phyloP scores from a whole-genome alignment of 2,113 vertebrate species.

The Zosterops lateralis region DNA sequence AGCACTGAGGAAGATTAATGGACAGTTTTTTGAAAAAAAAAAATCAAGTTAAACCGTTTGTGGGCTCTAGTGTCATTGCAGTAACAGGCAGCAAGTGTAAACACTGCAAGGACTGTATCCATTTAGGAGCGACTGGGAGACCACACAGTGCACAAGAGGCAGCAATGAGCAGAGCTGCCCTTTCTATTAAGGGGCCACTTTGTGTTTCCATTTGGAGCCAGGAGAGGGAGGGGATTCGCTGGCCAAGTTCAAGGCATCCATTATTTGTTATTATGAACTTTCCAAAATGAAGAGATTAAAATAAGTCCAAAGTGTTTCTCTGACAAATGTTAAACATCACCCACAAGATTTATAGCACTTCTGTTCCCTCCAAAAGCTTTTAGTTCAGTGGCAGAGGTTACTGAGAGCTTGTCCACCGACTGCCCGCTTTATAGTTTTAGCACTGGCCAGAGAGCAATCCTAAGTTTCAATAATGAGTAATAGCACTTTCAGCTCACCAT shows the following conservation, averaged over 20 bases:
- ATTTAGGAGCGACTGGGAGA: conserved; percentile 47
- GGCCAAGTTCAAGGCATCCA: conserved; percentile 36
- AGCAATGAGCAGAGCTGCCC: background rate
- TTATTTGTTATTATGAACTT: conserved; percentile 77
- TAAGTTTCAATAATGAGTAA: conserved; percentile 67
- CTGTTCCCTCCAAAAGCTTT: conserved; percentile 76
- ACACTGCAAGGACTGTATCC: conserved; percentile 50
- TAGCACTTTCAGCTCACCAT: conserved; percentile 72
- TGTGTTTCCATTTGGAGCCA: conserved; percentile 58
- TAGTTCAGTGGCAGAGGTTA: conserved; percentile 77
- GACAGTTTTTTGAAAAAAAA: background rate
- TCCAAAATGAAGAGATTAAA: conserved; percentile 73
- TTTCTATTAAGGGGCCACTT: conserved; percentile 32
- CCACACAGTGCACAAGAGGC: conserved; percentile 66
- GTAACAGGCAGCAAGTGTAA: conserved; percentile 65
- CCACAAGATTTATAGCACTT: conserved; percentile 75
- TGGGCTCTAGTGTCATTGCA: conserved; percentile 34
- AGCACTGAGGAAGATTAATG: conserved; percentile 72
- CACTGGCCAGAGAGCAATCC: conserved; percentile 59
- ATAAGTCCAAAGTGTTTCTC: conserved; percentile 73
- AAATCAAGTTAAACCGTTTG: conserved; percentile 58
- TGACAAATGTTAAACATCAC: conserved; percentile 76
- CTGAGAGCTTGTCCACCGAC: conserved; percentile 24
- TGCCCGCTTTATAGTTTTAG: conserved; percentile 57
- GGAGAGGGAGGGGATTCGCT: conserved; percentile 49